Evolutionary conservation across 2,797 vertebrate species (phyloP).

Genomic region (Atherinosoma microstoma): DNA sequence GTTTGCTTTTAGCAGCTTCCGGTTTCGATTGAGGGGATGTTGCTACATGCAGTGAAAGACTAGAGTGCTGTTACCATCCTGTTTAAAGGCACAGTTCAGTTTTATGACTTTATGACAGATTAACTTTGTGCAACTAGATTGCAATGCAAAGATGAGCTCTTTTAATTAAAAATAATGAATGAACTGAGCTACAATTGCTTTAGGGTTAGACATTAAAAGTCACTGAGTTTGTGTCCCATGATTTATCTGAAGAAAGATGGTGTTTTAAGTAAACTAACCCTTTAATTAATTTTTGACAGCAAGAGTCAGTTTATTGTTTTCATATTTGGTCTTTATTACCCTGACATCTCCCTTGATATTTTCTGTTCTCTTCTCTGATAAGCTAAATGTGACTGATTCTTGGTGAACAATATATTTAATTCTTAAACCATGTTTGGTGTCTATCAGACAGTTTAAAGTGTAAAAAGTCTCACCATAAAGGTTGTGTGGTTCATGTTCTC

Average conservation of each 20-base stretch:
- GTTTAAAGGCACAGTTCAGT: neutral
- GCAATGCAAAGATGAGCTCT: neutral
- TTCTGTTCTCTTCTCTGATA: neutral
- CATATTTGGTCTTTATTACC: neutral
- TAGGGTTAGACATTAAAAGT: neutral
- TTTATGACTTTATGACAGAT: constrained; percentile 1
- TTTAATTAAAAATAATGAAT: neutral
- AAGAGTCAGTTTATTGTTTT: neutral
- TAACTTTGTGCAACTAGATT: neutral
- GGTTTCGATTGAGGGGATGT: neutral
- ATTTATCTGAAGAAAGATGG: neutral
- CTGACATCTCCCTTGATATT: neutral
- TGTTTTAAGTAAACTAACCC: neutral
- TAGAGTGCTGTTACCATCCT: neutral
- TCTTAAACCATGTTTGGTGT: no score
- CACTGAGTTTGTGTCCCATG: neutral
- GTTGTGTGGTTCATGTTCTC: constrained; percentile 75
- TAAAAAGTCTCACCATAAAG: constrained; percentile 85
- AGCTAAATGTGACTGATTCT: no score
- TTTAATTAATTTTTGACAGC: neutral
- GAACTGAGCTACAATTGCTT: neutral
- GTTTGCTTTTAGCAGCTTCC: constrained; percentile 31
- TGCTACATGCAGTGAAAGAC: constrained; percentile 7
- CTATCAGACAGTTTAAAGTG: neutral
- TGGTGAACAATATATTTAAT: no score